Conservation (phyloP, 1,140 invertebrate species). For the Drosophila arawakana region DNA sequence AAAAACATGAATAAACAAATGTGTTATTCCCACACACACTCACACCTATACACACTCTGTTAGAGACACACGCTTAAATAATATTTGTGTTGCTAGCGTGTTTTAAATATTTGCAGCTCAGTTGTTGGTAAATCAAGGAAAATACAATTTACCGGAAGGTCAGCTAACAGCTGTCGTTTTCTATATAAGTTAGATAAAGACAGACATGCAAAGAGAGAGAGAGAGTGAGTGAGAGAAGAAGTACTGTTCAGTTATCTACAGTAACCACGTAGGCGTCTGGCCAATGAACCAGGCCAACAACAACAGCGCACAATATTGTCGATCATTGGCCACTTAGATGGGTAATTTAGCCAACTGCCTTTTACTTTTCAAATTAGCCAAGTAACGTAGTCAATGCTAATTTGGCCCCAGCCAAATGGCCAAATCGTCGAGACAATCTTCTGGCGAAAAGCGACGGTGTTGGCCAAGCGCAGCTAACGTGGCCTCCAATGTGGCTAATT, state of each 20-base stretch:
- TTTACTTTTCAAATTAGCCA: constrained; percentile 70
- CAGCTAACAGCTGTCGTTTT: constrained; percentile 52
- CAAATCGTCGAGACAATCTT: constrained; percentile 17
- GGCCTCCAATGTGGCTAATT: constrained; percentile 45
- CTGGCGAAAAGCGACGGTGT: not conserved
- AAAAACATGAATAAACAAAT: constrained; percentile 32
- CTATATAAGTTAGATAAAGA: not conserved
- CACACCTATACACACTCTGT: no score
- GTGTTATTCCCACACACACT: constrained; percentile 3
- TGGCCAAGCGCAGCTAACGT: constrained; percentile 4
- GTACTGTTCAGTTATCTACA: no score
- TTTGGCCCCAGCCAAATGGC: constrained; percentile 18
- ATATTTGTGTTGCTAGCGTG: constrained; percentile 47
- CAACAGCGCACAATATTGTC: constrained; percentile 2
- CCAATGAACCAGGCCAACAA: constrained; percentile 53
- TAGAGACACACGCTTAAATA: constrained; percentile 27
- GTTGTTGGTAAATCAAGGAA: constrained; percentile 51
- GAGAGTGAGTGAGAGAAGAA: no score
- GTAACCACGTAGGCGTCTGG: constrained; percentile 40
- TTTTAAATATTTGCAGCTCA: constrained; percentile 51
- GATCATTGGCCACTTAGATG: constrained; percentile 36
- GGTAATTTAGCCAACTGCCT: constrained; percentile 60
- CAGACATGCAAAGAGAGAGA: no score
- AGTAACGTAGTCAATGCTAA: constrained; percentile 49
- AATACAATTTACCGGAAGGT: constrained; percentile 51